A percentile compares a stretch with the other conserved stretches of the same genome.
phyloP scores from a whole-genome alignment of 2,888 invertebrate genomes.

The Halocaridina rubra region DNA sequence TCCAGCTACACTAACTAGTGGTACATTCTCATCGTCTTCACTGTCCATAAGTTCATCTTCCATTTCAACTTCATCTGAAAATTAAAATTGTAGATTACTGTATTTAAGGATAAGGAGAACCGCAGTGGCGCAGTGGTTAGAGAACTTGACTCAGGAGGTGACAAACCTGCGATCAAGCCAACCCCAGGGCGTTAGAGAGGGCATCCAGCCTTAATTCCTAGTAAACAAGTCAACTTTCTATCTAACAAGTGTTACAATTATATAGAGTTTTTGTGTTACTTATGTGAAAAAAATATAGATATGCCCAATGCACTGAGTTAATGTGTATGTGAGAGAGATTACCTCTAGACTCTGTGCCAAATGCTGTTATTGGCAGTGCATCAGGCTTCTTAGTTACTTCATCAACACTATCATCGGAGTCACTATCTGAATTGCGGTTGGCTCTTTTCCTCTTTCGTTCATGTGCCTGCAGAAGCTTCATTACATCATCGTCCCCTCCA shows the following conservation, averaged over 20 bases:
- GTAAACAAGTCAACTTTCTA: neutral
- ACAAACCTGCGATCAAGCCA: too few species aligned
- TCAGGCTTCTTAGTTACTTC: slow-evolving; percentile 62
- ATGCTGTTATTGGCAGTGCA: neutral
- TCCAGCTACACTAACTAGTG: slow-evolving; percentile 84
- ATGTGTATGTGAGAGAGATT: neutral
- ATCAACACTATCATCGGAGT: slow-evolving; percentile 58
- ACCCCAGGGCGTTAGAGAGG: too few species aligned
- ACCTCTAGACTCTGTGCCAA: slow-evolving; percentile 11
- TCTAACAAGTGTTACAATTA: neutral
- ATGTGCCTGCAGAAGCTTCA: slow-evolving; percentile 53
- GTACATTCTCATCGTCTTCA: slow-evolving; percentile 80
- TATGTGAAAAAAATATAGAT: neutral
- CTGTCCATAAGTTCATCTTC: slow-evolving; percentile 68
- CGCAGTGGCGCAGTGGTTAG: too few species aligned
- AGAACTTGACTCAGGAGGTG: too few species aligned
- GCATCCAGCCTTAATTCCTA: neutral
- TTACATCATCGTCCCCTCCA: slow-evolving; percentile 40
- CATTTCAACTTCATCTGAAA: neutral
- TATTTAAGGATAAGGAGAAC: too few species aligned
- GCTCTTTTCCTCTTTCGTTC: slow-evolving; percentile 73
- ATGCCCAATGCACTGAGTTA: too few species aligned
- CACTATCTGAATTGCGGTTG: slow-evolving; percentile 66
- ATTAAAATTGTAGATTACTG: too few species aligned
- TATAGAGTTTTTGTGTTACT: neutral